phyloP scores from a whole-genome alignment of 2,888 invertebrate genomes.

The Nineta flava region DNA sequence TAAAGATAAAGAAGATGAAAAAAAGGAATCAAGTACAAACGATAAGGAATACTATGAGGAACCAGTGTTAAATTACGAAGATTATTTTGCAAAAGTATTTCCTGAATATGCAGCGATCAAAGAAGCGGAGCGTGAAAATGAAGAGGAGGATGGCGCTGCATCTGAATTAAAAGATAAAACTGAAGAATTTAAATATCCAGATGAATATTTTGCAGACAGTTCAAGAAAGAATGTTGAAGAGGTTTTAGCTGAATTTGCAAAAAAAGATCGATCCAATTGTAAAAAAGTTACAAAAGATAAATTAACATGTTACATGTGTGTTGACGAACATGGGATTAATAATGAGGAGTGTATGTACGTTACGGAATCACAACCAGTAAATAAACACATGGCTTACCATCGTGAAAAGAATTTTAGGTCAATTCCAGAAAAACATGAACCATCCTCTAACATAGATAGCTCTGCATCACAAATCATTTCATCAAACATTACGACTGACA shows the following conservation, averaged over 20 bases:
- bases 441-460: constrained; percentile 15
- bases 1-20: constrained; percentile 8
- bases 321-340: constrained; percentile 49
- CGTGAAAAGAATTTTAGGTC: constrained; percentile 44
- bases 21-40: constrained; percentile 20
- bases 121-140: constrained; percentile 25
- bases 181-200: constrained; percentile 30
- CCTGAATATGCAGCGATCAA: constrained; percentile 23
- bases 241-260: constrained; percentile 54
- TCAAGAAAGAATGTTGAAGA: constrained; percentile 51
- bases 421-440: constrained; percentile 30
- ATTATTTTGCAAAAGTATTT: constrained; percentile 29
- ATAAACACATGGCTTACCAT: constrained; percentile 47
- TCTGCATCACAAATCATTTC: constrained; percentile 11
- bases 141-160: constrained; percentile 17
- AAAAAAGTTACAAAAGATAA: constrained; percentile 54
- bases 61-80: constrained; percentile 21
- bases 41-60: constrained; percentile 5
- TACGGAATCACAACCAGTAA: constrained; percentile 48
- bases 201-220: constrained; percentile 35
- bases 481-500: not conserved
- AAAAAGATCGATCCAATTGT: constrained; percentile 55
- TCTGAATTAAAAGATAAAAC: constrained; percentile 28
- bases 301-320: constrained; percentile 62
- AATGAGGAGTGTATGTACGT: constrained; percentile 69